Base-by-base conservation (phyloP, 2,888 invertebrate species). In the Volucella inanis region DNA sequence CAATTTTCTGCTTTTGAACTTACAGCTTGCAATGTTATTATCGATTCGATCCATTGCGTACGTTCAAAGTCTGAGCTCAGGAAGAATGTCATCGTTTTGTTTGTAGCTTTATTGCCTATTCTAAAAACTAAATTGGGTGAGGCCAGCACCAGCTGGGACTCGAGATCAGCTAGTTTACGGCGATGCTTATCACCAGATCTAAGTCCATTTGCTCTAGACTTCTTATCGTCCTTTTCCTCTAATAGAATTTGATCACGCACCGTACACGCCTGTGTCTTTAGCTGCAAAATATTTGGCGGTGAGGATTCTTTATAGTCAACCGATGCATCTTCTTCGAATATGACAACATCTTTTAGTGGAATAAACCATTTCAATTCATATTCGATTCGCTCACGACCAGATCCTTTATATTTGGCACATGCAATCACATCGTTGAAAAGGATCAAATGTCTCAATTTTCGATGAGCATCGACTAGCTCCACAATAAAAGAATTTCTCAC, bases 401-500 rank as follows among this genome's bases (percentile, higher is more conserved):
- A 95, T 12, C 97, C 95, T 95, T 98, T 97, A 90, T 97, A 97
- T 93, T 97, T 98, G 89, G 98, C 98, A 93, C 98, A 98, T 70
- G 98, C 97, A 88, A 98, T 96, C 62, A 98, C 96, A 91, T 98
- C 98, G 90, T 97, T 98, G 92, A 98, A 98, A 15, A 98, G 94
- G 92, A 98, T 98, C 87, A 98, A 93, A 93, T 98, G 98, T 82
- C 98, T 94, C 87, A 98, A 92, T 92, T 98, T 98, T 79, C 98
- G 94, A 92, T 96, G 96, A 11, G 96, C 96, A 90, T 97, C 97
- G 3, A 96, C 95, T 74, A 97, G 93, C 92, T 98, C 98, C 22
- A 98, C 98, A 86, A 98, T 97, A 90, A 98, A 98, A 0, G 98
- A 98, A 92, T 98, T 98, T 92, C 98, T 98, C 39, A 98, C 97